Base-by-base conservation (phyloP, 1,140 invertebrate species). In the Acyrthosiphon pisum region DNA sequence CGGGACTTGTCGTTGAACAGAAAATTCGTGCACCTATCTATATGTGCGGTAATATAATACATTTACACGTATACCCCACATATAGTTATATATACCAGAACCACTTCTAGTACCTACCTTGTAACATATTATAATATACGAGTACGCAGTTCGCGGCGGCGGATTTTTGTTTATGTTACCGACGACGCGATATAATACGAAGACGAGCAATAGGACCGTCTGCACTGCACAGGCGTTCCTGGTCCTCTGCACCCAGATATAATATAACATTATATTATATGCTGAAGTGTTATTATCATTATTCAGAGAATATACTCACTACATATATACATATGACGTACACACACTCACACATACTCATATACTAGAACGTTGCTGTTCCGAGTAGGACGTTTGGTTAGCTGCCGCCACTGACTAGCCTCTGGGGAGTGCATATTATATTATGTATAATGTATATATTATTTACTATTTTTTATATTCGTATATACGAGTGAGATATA, bases 301-400 rank as follows among this genome's bases (percentile, higher is more conserved):
- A 76, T 35, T n/a, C 6, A n/a, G n/a, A 76, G 60, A n/a, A 35
- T 76, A 76, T 76, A 76, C 6, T 14, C 60, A n/a, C 56, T 4
- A 30, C 56, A 30, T 30, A 60, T 60, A 60, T 30, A 60, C 11
- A 50, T 50, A 50, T 50, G 11, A 50, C 14, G 48, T 46, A 53
- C 22, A 23, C 22, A 53, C 60, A 23, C 22, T 23, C 60, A 68
- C 60, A n/a, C 56, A n/a, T 11, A 30, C 60, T 76, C n/a, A 76
- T 76, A 76, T 6, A 18, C 60, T 60, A 2, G 56, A 44, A 22
- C 37, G 41, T 44, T 26, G 83, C 35, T 37, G 81, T 81, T 81
- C 35, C 76, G n/a, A 37, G 60, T 76, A 84, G 83, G 41, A 84
- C 83, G 84, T 87, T 87, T 46, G 44, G 44, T 87, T 87, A 87